Percentiles rank a stretch among this genome's conserved stretches.
phyloP scores from a whole-genome alignment of 2,113 vertebrate species.

The Cyrtonyx montezumae region DNA sequence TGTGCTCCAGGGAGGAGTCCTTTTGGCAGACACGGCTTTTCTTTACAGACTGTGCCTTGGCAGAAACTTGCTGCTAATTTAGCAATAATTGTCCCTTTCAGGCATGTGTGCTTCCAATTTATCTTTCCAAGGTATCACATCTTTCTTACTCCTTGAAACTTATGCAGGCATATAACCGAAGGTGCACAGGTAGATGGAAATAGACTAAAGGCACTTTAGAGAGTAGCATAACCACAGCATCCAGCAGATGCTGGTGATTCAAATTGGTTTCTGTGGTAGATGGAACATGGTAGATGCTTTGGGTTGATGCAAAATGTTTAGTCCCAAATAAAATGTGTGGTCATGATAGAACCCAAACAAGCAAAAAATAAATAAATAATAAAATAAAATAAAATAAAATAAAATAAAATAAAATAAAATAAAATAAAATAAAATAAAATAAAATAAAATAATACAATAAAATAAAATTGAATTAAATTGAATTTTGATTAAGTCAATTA shows the following conservation, averaged over 20 bases:
- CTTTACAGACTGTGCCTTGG: neutral
- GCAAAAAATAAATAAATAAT: neutral
- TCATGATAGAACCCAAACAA: neutral
- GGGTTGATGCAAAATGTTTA: neutral
- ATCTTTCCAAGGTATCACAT: neutral
- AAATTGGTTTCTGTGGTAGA: neutral
- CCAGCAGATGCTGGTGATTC: neutral
- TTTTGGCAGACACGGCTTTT: neutral
- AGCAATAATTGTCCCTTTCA: neutral
- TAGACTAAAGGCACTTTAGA: neutral
- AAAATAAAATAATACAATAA: too few species aligned
- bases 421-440: too few species aligned
- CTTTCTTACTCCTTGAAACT: neutral
- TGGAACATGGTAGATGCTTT: accelerated
- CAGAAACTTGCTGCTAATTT: neutral
- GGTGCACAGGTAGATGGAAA: neutral
- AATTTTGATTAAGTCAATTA: too few species aligned
- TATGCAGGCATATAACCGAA: neutral
- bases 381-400: neutral
- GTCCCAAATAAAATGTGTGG: neutral
- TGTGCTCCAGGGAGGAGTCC: neutral
- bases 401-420: neutral
- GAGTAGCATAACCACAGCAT: neutral
- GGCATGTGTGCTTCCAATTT: neutral
- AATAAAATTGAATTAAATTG: too few species aligned